Conservation (phyloP, 2,888 invertebrate genomes). For the Cataglyphis livida region DNA sequence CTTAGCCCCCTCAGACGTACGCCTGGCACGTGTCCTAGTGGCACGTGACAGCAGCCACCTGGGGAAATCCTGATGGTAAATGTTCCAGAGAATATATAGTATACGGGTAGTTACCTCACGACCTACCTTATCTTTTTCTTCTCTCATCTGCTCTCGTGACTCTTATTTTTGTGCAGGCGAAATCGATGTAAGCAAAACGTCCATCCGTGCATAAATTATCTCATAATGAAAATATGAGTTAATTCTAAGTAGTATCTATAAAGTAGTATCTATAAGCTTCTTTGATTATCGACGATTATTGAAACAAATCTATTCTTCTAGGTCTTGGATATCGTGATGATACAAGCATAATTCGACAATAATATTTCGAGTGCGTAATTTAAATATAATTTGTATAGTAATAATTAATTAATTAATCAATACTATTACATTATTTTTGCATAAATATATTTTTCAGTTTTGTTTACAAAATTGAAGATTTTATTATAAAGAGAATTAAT, state of each 20-base stretch:
- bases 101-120: constrained; percentile 61
- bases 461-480: not conserved
- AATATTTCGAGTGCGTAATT: not conserved
- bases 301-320: not conserved
- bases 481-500: not conserved
- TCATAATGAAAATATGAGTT: not conserved
- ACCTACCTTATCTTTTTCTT: constrained; percentile 55
- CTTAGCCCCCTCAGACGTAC: constrained; percentile 69
- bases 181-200: constrained; percentile 12
- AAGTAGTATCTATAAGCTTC: not conserved
- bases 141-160: constrained; percentile 43
- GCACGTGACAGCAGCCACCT: constrained; percentile 71
- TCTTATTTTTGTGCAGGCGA: constrained; percentile 18
- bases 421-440: not conserved
- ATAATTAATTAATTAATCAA: not conserved
- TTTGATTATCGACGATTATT: not conserved
- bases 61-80: constrained; percentile 72
- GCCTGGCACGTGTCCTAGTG: constrained; percentile 69
- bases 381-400: not conserved
- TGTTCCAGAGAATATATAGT: constrained; percentile 62
- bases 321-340: not conserved
- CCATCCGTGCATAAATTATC: not conserved
- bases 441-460: not conserved
- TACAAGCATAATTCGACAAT: not conserved
- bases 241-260: not conserved